Evolutionary conservation across 2,113 vertebrate species (phyloP).

Genomic region (Aegithalos caudatus): DNA sequence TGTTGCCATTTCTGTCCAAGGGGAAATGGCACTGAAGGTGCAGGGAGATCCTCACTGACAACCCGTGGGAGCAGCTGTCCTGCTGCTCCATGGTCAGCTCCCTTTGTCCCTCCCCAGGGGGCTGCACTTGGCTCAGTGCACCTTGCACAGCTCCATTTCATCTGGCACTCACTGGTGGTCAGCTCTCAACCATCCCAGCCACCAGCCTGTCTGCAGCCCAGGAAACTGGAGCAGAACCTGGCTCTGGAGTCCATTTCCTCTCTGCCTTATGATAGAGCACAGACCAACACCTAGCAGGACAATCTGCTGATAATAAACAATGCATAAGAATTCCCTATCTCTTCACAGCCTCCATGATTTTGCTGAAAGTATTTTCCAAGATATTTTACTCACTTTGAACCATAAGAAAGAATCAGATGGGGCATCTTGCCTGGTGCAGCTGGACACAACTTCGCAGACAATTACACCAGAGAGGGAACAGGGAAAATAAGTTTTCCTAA

Average conservation of each 20-base stretch:
- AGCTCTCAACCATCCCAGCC: background rate
- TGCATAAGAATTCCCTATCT: no score
- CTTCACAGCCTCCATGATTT: background rate
- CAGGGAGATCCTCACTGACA: background rate
- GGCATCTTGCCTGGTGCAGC: background rate
- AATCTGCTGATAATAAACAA: background rate
- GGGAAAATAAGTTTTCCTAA: background rate
- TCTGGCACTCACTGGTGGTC: fast-evolving
- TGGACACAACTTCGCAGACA: background rate
- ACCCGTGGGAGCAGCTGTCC: background rate
- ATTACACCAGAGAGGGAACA: background rate
- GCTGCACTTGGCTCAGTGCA: background rate
- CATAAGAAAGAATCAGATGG: background rate
- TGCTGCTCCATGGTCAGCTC: background rate
- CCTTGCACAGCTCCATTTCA: background rate
- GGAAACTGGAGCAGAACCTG: background rate
- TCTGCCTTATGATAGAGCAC: fast-evolving
- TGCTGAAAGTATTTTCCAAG: background rate
- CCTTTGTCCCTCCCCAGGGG: background rate
- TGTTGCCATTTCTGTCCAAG: background rate
- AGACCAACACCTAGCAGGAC: background rate
- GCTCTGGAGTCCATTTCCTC: background rate
- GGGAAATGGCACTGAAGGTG: no score
- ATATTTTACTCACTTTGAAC: background rate
- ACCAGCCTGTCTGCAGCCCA: background rate